Base-by-base conservation (phyloP, 2,888 invertebrate species). In the Empis stercorea region DNA sequence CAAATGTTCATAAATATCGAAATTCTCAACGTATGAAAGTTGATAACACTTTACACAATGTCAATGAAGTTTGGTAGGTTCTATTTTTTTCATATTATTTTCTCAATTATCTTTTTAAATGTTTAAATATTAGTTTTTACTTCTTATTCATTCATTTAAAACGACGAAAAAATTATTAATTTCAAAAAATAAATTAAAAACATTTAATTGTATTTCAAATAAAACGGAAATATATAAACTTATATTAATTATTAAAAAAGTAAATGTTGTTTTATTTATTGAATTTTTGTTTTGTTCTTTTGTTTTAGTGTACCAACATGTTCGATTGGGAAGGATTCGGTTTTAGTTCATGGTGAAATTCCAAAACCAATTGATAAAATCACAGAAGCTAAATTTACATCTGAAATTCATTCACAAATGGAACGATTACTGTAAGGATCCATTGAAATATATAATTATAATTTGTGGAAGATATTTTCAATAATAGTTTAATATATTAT, bases 361-460 rank as follows among this genome's bases (percentile, higher is more conserved):
- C 17, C 17, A 17, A 13, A 17, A 13, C 56, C 59, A 1, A 52
- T 61, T 17, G 56, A 56, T 34, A 54, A 55, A 23, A 46, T 59
- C 41, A 47, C 52, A 0, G 57, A 56, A 5, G 60, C 59, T 9
- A 50, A 57, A 41, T 62, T 64, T 46, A 46, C 55, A 3, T 52
- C 55, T 14, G 57, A 58, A 44, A 57, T 64, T 17, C 57, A 58
- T 41, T 54, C 55, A 16, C 59, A 59, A 48, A 56, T 64, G 55
- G 52, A 52, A 11, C 50, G 58, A 38, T 58, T 60, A 58, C 56
- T 58, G 14, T 38, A 38, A 16, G 38, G n/a, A n/a, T n/a, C n/a
- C n/a, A n/a, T n/a, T n/a, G n/a, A 9, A 27, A 27, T 27, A 7
- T 7, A 6, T 9, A 27, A 20, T 20, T 20, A 20, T 20, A 4